A percentile compares a stretch with the other conserved stretches of the same genome.
phyloP scores from a whole-genome alignment of 2,797 vertebrate species.

The Helicolenus hilgendorfi region DNA sequence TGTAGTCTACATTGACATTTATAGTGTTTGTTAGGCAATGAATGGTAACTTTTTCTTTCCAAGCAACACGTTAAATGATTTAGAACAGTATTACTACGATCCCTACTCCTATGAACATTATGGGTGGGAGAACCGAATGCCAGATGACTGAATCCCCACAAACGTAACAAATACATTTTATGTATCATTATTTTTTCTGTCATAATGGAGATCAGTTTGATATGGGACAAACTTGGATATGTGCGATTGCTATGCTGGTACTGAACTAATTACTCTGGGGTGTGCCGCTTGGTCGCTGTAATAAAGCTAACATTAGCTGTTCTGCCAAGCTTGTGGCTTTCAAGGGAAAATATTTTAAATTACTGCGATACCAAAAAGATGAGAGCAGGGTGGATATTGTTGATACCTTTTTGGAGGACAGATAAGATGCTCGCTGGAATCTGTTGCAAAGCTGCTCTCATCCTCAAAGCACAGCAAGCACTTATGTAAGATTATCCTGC shows the following conservation, averaged over 20 bases:
- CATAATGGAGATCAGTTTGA: neutral
- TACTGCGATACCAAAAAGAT: slow-evolving; percentile 26
- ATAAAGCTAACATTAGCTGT: slow-evolving; percentile 29
- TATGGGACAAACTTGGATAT: neutral
- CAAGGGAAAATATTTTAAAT: slow-evolving; percentile 59
- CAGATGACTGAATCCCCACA: neutral
- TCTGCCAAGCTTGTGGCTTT: slow-evolving; percentile 42
- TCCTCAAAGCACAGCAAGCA: slow-evolving; percentile 28
- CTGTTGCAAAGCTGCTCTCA: slow-evolving; percentile 34
- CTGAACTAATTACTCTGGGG: slow-evolving; percentile 15
- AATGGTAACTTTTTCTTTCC: neutral
- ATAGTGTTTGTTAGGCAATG: neutral
- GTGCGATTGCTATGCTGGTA: slow-evolving; percentile 9
- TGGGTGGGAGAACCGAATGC: neutral
- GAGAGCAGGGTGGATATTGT: slow-evolving; percentile 26
- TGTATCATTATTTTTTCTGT: neutral
- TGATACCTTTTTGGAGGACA: slow-evolving; percentile 26
- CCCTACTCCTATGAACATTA: neutral
- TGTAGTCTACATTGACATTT: neutral
- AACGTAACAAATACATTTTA: neutral
- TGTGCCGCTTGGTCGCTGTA: slow-evolving; percentile 21
- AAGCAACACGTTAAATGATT: neutral
- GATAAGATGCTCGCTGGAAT: slow-evolving; percentile 51
- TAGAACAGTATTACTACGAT: neutral
- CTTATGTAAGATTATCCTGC: slow-evolving; percentile 24